These are phyloP conservation scores for Epistrophella euchroma DNA, from an alignment of 2,888 invertebrate species.

Conservation along the genomic window DNA sequence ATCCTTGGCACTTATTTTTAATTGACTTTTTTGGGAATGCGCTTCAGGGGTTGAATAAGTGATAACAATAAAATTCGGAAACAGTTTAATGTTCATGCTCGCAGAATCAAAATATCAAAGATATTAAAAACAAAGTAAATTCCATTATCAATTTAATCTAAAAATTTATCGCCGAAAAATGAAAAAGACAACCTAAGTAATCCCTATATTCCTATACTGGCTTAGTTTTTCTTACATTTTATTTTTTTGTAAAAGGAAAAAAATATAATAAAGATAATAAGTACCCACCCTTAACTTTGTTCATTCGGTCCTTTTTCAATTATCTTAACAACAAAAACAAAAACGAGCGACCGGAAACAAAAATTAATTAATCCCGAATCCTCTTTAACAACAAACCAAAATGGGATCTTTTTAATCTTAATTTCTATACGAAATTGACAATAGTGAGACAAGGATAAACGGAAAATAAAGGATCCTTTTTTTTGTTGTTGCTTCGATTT, in stretches of 20 bases:
- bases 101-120: neutral
- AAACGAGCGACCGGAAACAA: constrained; percentile 9
- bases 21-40: neutral
- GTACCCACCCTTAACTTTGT: neutral
- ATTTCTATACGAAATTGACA: constrained; percentile 23
- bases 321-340: constrained; percentile 3
- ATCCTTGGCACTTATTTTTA: constrained; percentile 3
- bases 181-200: neutral
- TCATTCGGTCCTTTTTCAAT: neutral
- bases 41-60: neutral
- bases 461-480: constrained; percentile 1
- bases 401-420: constrained; percentile 9
- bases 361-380: constrained; percentile 12
- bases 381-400: neutral
- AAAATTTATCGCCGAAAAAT: neutral
- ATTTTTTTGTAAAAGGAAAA: neutral
- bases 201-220: neutral
- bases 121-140: neutral
- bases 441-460: constrained; percentile 17
- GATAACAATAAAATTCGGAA: neutral
- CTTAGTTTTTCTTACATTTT: neutral
- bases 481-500: constrained; percentile 5
- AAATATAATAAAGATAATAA: neutral
- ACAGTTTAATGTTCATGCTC: neutral
- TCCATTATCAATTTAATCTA: neutral